These are phyloP conservation scores for Troides helena DNA, from an alignment of 2,888 invertebrate genomes.

Conservation along the genomic window DNA sequence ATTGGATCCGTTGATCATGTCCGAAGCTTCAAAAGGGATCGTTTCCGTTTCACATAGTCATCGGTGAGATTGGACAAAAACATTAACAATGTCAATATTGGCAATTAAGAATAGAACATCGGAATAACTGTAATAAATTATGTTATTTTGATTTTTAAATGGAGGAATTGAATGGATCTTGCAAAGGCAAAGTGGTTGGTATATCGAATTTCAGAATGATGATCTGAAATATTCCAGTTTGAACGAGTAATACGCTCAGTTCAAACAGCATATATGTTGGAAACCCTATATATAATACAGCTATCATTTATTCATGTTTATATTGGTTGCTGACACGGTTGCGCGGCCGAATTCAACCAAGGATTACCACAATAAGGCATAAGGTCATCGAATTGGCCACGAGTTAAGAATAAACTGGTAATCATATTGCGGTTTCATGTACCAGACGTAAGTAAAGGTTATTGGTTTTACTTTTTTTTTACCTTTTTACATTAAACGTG, in stretches of 20 bases:
- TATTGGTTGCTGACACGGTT: conserved; percentile 40
- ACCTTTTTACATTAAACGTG: neutral
- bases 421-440: neutral
- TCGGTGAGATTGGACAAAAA: conserved; percentile 32
- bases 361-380: conserved; percentile 55
- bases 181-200: neutral
- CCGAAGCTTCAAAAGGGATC: conserved; percentile 57
- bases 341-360: conserved; percentile 53
- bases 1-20: conserved; percentile 65
- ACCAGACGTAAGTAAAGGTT: no score
- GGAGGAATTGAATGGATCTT: conserved; percentile 2
- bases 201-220: conserved; percentile 20
- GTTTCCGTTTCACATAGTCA: conserved; percentile 71
- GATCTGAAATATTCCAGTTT: conserved; percentile 14
- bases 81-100: neutral
- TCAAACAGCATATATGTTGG: neutral
- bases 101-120: neutral
- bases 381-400: conserved; percentile 52
- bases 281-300: neutral
- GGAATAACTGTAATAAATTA: neutral
- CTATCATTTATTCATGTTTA: conserved; percentile 12
- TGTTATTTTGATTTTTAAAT: neutral
- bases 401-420: conserved; percentile 17
- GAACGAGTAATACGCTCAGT: neutral
- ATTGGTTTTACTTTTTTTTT: no score